Percentiles rank a stretch among this genome's conserved stretches.
These are phyloP conservation scores for Pelodiscus sinensis DNA, from an alignment of 2,113 vertebrate species.

Conservation along the genomic window DNA sequence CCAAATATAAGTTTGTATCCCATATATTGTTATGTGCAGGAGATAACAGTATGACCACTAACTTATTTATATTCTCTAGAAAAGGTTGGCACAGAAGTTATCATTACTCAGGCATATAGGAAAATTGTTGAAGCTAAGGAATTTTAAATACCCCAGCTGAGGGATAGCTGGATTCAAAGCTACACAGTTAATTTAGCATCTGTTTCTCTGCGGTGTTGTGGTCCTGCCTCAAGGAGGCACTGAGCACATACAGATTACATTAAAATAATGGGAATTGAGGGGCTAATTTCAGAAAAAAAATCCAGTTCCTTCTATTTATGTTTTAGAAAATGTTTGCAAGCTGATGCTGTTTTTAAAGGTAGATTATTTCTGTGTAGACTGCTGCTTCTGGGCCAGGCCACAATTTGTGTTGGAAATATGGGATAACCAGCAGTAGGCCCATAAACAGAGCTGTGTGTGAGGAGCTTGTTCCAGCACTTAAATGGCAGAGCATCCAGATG, in stretches of 20 bases:
- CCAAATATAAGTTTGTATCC: background rate
- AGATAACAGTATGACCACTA: slow-evolving; percentile 37
- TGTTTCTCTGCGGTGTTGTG: slow-evolving; percentile 51
- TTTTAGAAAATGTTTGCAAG: background rate
- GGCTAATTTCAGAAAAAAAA: slow-evolving; percentile 1
- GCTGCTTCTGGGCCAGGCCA: background rate
- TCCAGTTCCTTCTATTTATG: slow-evolving; percentile 27
- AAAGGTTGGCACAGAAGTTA: slow-evolving; percentile 47
- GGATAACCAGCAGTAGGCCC: background rate
- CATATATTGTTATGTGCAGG: slow-evolving; percentile 26
- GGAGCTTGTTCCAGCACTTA: background rate
- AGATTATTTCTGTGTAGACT: background rate
- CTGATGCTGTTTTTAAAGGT: background rate
- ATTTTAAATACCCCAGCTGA: slow-evolving; percentile 46
- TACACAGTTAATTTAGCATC: slow-evolving; percentile 60
- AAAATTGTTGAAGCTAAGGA: background rate
- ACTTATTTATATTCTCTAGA: slow-evolving; percentile 51
- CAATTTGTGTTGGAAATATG: background rate
- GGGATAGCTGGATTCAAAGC: slow-evolving; percentile 31
- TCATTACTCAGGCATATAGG: slow-evolving; percentile 26
- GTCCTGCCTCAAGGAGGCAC: slow-evolving; percentile 43
- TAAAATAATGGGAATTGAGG: slow-evolving; percentile 40
- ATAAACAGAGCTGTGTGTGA: background rate
- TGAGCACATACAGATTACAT: slow-evolving; percentile 62
- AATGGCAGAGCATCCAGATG: background rate